Percentiles rank a stretch among this genome's conserved stretches.
Evolutionary conservation across 2,888 invertebrate species (phyloP).

Genomic region (Eurois occulta): DNA sequence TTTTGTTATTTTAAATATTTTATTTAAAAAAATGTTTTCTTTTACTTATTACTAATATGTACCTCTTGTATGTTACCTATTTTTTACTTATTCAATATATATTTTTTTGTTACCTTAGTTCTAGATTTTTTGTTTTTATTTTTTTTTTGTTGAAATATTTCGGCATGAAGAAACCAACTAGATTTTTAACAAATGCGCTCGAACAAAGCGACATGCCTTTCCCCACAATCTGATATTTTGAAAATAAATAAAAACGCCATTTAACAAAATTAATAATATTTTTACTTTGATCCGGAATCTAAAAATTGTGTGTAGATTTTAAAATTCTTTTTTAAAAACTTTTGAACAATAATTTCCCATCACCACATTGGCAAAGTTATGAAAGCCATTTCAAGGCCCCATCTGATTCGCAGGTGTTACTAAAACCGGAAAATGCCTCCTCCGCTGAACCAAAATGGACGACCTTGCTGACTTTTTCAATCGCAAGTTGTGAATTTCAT

Average conservation of each 20-base stretch:
- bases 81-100: too few species aligned
- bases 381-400: constrained; percentile 3
- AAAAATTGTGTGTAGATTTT: not conserved
- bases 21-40: not conserved
- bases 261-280: not conserved
- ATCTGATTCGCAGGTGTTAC: not conserved
- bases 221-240: not conserved
- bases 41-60: not conserved
- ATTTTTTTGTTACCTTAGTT: too few species aligned
- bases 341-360: not conserved
- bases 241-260: not conserved
- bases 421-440: not conserved
- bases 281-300: not conserved
- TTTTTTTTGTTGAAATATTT: not conserved
- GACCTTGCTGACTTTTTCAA: not conserved
- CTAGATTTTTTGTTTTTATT: not conserved
- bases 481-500: not conserved
- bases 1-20: too few species aligned
- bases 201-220: not conserved
- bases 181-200: not conserved
- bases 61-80: not conserved
- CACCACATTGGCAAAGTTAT: not conserved
- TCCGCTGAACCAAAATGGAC: not conserved
- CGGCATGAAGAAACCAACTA: not conserved
- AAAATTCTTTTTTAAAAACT: not conserved